These are phyloP conservation scores for Eupeodes corollae DNA, from an alignment of 1,140 invertebrate species.

Conservation along the genomic window DNA sequence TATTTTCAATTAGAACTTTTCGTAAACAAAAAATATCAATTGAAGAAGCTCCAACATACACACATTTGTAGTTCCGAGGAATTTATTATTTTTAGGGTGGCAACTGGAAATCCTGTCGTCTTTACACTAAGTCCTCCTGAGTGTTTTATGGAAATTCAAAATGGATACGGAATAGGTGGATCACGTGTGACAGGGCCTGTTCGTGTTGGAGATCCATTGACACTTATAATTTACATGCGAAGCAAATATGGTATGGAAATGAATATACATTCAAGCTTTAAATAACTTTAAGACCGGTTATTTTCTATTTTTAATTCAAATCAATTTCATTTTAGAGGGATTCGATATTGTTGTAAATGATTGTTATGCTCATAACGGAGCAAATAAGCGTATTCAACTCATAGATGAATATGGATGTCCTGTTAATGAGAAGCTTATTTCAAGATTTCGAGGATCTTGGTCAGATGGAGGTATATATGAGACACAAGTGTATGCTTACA, in stretches of 20 bases:
- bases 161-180: conserved; percentile 74
- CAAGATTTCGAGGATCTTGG: conserved; percentile 84
- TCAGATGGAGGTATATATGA: conserved; percentile 80
- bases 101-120: conserved; percentile 86
- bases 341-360: conserved; percentile 95
- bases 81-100: conserved; percentile 52
- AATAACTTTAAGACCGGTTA: no score
- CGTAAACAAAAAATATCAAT: neutral
- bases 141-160: conserved; percentile 89
- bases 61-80: conserved; percentile 2
- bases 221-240: conserved; percentile 86
- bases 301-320: no score
- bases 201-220: conserved; percentile 81
- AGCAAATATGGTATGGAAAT: conserved; percentile 71
- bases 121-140: conserved; percentile 86
- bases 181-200: conserved; percentile 77
- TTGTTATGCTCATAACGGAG: conserved; percentile 88
- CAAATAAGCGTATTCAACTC: conserved; percentile 78
- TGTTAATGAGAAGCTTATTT: conserved; percentile 85
- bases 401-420: conserved; percentile 92
- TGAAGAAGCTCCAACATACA: conserved; percentile 1
- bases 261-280: neutral
- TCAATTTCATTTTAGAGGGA: conserved; percentile 59
- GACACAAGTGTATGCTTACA: conserved; percentile 86
- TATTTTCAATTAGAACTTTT: no score